These are phyloP conservation scores for Mesaphorura yosii DNA, from an alignment of 1,140 invertebrate genomes.

Conservation along the genomic window DNA sequence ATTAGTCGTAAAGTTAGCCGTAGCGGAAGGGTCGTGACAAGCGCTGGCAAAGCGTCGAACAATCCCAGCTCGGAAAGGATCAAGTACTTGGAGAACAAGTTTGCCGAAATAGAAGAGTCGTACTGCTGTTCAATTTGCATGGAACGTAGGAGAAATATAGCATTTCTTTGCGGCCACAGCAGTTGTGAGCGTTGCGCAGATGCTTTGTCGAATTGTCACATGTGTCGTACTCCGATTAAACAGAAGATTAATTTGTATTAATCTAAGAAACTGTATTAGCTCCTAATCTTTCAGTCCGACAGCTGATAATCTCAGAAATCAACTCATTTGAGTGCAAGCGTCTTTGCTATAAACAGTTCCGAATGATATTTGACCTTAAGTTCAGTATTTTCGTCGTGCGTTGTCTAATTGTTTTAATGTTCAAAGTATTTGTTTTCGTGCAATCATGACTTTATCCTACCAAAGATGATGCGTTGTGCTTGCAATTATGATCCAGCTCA, in stretches of 20 bases:
- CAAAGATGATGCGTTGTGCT: no score
- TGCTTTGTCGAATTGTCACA: conserved; percentile 73
- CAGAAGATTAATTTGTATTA: conserved; percentile 69
- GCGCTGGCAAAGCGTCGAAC: background rate
- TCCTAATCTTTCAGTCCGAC: no score
- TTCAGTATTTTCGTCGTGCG: no score
- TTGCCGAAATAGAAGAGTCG: conserved; percentile 67
- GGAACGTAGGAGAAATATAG: conserved; percentile 64
- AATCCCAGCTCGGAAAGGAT: conserved; percentile 53
- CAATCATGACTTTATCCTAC: no score
- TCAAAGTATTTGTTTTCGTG: no score
- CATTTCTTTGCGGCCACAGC: conserved; percentile 78
- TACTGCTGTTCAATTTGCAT: conserved; percentile 67
- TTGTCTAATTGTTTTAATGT: no score
- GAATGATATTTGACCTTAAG: no score
- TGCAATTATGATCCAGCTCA: no score
- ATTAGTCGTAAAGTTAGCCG: conserved; percentile 39
- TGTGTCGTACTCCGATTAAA: conserved; percentile 78
- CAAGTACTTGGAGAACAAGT: conserved; percentile 65
- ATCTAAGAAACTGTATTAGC: no score
- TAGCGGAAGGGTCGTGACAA: conserved; percentile 22
- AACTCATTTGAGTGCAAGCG: no score
- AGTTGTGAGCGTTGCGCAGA: conserved; percentile 71
- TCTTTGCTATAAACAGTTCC: no score
- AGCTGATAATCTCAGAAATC: no score